Evolutionary conservation across 2,113 vertebrate species (phyloP), one percentile per base, ranked within the genome.

Genomic region (Beaufortia kweichowensis): DNA sequence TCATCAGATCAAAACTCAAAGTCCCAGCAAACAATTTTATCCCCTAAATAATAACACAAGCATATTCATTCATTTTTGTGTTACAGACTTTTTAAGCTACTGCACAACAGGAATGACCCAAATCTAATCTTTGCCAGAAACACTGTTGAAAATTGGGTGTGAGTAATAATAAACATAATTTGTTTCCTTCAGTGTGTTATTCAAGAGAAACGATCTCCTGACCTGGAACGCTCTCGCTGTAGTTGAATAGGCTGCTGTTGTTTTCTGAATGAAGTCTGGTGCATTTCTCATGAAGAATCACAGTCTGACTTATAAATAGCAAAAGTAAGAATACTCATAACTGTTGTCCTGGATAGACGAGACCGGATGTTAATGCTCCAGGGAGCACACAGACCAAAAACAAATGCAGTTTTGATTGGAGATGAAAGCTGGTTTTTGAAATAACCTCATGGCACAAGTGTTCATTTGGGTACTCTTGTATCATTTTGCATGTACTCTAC

Each of bases 321-420:
- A 33, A 33, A 67, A 56, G 24, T 56, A 71, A 71, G 29, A 71
- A 35, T 71, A 57, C 21, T 56, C n/a, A 1, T 71, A 71, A 71
- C 14, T 24, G 53, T 26, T 56, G 68, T 15, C 33, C 23, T 57
- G 33, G 33, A 71, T 71, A 71, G 56, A 71, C 14, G 56, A n/a
- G 12, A 57, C 53, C n/a, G 9, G 33, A 14, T 1, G 3, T 1
- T 21, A 10, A 33, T 19, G 3, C 66, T 12, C 29, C 14, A 33
- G 12, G 48, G 66, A 69, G 26, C 43, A 67, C 5, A 1, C 31
- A 24, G 46, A 28, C 43, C 11, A 35, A 56, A 71, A 41, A 35
- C 31, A 23, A 24, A 33, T 19, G 15, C 50, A 26, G 39, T 57
- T 7, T 4, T 3, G 63, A 46, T 43, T 43, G 29, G 67, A 35